A percentile compares a stretch with the other conserved stretches of the same genome.
Evolutionary conservation across 2,888 invertebrate genomes (phyloP).

Genomic region (Trichopria drosophilae): DNA sequence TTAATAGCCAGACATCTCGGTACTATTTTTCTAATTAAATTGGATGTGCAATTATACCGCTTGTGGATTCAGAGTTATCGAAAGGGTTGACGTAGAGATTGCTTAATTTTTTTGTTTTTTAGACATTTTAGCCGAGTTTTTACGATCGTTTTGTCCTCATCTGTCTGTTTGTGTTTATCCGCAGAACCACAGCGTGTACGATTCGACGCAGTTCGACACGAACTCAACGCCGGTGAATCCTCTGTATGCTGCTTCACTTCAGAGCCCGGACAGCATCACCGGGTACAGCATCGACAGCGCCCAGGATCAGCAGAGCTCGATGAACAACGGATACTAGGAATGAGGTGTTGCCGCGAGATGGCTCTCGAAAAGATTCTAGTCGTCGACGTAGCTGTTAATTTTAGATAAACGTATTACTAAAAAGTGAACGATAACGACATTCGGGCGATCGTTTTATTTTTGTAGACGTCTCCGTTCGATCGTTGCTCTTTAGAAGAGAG

Average conservation of each 20-base stretch:
- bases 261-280: slow-evolving; percentile 73
- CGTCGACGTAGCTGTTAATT: slow-evolving; percentile 19
- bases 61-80: background rate
- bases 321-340: too few relatives aligned
- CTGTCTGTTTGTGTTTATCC: too few relatives aligned
- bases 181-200: slow-evolving; percentile 73
- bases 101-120: too few relatives aligned
- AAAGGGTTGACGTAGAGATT: background rate
- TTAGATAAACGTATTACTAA: too few relatives aligned
- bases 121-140: too few relatives aligned
- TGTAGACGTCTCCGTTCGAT: too few relatives aligned
- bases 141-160: too few relatives aligned
- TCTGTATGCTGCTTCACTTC: slow-evolving; percentile 70
- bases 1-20: slow-evolving; percentile 3
- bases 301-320: slow-evolving; percentile 40
- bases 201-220: slow-evolving; percentile 72
- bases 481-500: too few relatives aligned
- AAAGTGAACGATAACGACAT: too few relatives aligned
- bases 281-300: slow-evolving; percentile 61
- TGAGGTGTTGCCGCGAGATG: slow-evolving; percentile 21
- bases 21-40: background rate
- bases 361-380: slow-evolving; percentile 30
- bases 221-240: slow-evolving; percentile 69
- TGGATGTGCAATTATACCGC: background rate
- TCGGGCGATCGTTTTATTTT: too few relatives aligned